Evolutionary conservation across 2,888 invertebrate genomes (phyloP), one percentile per base, ranked within the genome.

Genomic region (Noctua janthina): DNA sequence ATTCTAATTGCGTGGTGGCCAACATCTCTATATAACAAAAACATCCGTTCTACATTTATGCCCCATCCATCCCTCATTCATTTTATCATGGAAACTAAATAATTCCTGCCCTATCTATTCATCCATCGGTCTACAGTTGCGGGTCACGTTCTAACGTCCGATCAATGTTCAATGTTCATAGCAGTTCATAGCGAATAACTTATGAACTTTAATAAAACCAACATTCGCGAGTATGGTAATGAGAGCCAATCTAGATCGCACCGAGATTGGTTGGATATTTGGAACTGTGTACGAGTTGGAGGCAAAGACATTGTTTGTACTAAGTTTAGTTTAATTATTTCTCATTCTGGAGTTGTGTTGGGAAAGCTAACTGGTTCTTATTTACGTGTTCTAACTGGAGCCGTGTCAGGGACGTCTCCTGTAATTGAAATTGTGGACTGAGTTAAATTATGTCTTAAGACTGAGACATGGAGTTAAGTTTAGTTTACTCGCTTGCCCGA

Each of bases 191-290:
- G 77, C 78, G 87, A 86, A 89, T 87, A 88, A 87, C 81, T 87
- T 87, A 84, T 77, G 78, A 89, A 87, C 89, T 87, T 87, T 79
- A 87, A 67, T 89, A 86, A 88, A 75, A 88, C 76, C 74, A 88
- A 86, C 88, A 77, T 75, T 56, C 78, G 29, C 46, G 35, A 76
- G 62, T 84, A 79, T 78, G 86, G 70, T 82, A 86, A 85, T 88
- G 86, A 81, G 78, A n/a, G 7, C 69, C 82, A 74, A 85, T 85
- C 85, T 76, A 82, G 86, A 88, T 86, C 35, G 56, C 29, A 66
- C 64, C 23, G 78, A 74, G 66, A 82, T 79, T 88, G 71, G 20
- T 43, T n/a, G 66, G 39, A 59, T 84, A 72, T 84, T 83, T 64
- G 46, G 23, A 59, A 64, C 68, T 39, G 20, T 43, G 46, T 68